A percentile compares a stretch with the other conserved stretches of the same genome.
Evolutionary conservation across 1,140 invertebrate genomes (phyloP).

Genomic region (Pogonus chalceus): DNA sequence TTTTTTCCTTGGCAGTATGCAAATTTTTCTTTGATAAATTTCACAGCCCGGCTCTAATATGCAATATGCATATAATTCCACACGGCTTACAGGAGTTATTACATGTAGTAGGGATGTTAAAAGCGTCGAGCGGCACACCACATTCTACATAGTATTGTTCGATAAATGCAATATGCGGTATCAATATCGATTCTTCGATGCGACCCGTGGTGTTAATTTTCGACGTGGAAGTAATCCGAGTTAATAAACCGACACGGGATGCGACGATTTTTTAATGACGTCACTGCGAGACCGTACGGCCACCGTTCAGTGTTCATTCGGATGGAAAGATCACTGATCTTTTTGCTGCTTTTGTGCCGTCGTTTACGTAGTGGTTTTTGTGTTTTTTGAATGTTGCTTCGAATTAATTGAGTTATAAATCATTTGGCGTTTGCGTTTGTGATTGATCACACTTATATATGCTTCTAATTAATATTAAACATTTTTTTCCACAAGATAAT

Average conservation of each 20-base stretch:
- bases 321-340: too few relatives aligned
- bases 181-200: background rate
- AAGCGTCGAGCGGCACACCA: background rate
- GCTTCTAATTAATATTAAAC: too few relatives aligned
- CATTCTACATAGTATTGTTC: background rate
- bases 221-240: slow-evolving; percentile 4
- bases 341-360: too few relatives aligned
- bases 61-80: slow-evolving; percentile 21
- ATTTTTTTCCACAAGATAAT: too few relatives aligned
- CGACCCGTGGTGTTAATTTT: background rate
- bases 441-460: too few relatives aligned
- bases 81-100: slow-evolving; percentile 19
- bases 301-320: background rate
- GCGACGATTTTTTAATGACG: background rate
- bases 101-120: slow-evolving; percentile 8
- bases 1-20: slow-evolving; percentile 16
- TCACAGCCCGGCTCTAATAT: slow-evolving; percentile 14
- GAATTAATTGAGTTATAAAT: too few relatives aligned
- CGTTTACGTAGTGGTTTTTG: too few relatives aligned
- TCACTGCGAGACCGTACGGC: too few relatives aligned
- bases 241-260: background rate
- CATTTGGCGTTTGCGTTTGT: too few relatives aligned
- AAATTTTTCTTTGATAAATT: slow-evolving; percentile 21
- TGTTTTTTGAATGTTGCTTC: too few relatives aligned
- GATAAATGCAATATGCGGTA: too few relatives aligned